Conservation (phyloP, 2,888 invertebrate genomes). For the Lapara coniferarum region DNA sequence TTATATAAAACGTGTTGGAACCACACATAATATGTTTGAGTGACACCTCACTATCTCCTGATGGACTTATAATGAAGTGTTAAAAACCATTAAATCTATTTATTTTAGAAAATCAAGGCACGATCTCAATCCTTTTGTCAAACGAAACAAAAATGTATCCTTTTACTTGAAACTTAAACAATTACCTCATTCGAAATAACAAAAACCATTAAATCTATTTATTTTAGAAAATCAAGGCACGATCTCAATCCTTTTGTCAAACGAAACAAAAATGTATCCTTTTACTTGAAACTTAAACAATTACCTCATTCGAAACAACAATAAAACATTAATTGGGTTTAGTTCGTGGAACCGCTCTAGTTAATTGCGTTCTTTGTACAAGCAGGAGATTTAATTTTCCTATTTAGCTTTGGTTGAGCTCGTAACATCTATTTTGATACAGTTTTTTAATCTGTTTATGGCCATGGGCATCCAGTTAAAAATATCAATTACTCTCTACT, state of each 20-base stretch:
- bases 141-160: not conserved
- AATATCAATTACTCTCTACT: slow-evolving; percentile 8
- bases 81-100: too few relatives aligned
- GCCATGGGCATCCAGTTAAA: not conserved
- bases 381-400: slow-evolving; percentile 14
- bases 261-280: not conserved
- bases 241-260: not conserved
- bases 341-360: slow-evolving; percentile 22
- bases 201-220: not conserved
- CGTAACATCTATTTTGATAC: slow-evolving; percentile 19
- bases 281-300: slow-evolving; percentile 15
- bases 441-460: slow-evolving; percentile 15
- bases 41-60: too few relatives aligned
- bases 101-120: not conserved
- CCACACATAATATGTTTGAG: too few relatives aligned
- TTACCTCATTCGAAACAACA: slow-evolving; percentile 18
- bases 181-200: slow-evolving; percentile 18
- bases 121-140: not conserved
- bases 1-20: too few relatives aligned
- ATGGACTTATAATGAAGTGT: too few relatives aligned
- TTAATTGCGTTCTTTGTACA: slow-evolving; percentile 21
- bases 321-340: slow-evolving; percentile 22
- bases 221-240: not conserved
- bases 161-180: slow-evolving; percentile 13
- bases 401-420: not conserved